Conservation (phyloP, 2,797 vertebrate genomes). For the Peromyscus nudipes region DNA sequence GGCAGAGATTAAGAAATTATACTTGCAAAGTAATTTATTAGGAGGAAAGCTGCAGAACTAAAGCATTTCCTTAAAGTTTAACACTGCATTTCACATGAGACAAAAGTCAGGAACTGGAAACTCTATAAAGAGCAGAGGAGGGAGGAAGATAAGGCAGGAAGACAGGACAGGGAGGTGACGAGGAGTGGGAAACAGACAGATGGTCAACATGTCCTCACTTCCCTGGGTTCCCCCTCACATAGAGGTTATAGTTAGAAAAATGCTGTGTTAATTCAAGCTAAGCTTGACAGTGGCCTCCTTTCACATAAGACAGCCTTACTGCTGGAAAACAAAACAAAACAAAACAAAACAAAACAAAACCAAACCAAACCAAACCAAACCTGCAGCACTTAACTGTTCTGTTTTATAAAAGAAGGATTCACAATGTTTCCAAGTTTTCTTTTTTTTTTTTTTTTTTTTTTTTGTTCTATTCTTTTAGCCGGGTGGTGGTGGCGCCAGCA, state of each 20-base stretch:
- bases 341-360: too few species aligned
- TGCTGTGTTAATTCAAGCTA: neutral
- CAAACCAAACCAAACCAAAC: too few species aligned
- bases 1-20: conserved; percentile 21
- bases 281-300: conserved; percentile 33
- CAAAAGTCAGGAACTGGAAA: conserved; percentile 19
- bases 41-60: neutral
- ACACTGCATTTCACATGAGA: neutral
- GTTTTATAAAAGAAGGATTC: neutral
- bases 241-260: neutral
- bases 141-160: neutral
- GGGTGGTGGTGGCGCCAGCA: too few species aligned
- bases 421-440: too few species aligned
- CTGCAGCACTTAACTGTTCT: neutral
- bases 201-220: neutral
- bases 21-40: conserved; percentile 28
- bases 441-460: too few species aligned
- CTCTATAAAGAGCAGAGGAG: neutral
- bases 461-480: too few species aligned
- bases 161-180: fast-evolving
- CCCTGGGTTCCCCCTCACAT: neutral
- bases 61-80: neutral
- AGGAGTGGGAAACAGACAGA: neutral
- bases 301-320: neutral
- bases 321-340: neutral